phyloP scores from a whole-genome alignment of 1,140 invertebrate genomes.

The Drosophila kepulauana region DNA sequence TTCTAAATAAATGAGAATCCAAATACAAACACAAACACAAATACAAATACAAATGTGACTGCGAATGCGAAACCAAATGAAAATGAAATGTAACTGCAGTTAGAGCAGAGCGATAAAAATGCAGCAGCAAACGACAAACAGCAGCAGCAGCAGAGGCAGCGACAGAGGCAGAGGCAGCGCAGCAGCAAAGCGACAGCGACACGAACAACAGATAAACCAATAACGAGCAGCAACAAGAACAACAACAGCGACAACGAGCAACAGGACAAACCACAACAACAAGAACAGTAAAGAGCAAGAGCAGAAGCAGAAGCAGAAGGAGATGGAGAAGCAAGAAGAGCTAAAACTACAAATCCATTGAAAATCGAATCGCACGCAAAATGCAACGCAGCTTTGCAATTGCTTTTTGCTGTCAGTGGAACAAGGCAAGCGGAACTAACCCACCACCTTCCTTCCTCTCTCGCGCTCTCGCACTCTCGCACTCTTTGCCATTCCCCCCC shows the following conservation, averaged over 20 bases:
- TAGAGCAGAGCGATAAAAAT: slow-evolving; percentile 53
- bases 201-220: slow-evolving; percentile 48
- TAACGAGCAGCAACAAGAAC: slow-evolving; percentile 25
- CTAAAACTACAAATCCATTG: slow-evolving; percentile 49
- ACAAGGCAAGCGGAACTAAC: slow-evolving; percentile 21
- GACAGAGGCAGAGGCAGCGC: slow-evolving; percentile 10
- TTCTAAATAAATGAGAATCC: slow-evolving; percentile 52
- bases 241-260: slow-evolving; percentile 33
- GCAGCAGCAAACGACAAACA: slow-evolving; percentile 44
- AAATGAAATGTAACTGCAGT: slow-evolving; percentile 58
- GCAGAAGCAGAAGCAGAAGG: neutral
- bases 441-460: neutral
- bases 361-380: slow-evolving; percentile 58
- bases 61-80: slow-evolving; percentile 10
- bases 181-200: slow-evolving; percentile 17
- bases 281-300: slow-evolving; percentile 17
- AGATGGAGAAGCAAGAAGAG: slow-evolving; percentile 1
- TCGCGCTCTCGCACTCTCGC: neutral
- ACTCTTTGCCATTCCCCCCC: too few species aligned
- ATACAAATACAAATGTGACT: neutral
- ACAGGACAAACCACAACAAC: slow-evolving; percentile 41
- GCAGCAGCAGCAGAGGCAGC: slow-evolving; percentile 23
- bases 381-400: slow-evolving; percentile 58
- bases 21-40: neutral
- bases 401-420: slow-evolving; percentile 37